Evolutionary conservation across 2,113 vertebrate genomes (phyloP), one percentile per base, ranked within the genome.

Genomic region (Microtus oregoni): DNA sequence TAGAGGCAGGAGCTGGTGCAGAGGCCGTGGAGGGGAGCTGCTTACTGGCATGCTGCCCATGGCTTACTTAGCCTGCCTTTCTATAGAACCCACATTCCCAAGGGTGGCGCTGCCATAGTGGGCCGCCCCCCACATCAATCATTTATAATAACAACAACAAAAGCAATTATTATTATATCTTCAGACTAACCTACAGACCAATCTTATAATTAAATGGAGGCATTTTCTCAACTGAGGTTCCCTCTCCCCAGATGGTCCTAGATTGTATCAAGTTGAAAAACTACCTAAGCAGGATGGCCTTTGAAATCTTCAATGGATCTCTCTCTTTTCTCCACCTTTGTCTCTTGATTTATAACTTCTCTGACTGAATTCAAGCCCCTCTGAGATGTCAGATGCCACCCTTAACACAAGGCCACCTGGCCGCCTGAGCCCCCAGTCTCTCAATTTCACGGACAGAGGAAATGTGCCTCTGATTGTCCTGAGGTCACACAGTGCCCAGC

Each of bases 401-500:
- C 4, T 24, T 30, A 35, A 24, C 68, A 26, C n/a, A 13, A 26
- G 5, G 55, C 38, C 9, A 20, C 47, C 47, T 38, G 7, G 19
- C 17, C 3, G 0, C 22, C 3, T 0, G 11, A 79, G 15, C n/a
- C n/a, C 47, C 32, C 11, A 52, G 20, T 20, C 13, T 86, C 30
- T 32, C 41, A 15, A 11, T 87, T 77, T 22, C 32, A 28, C 2
- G 0, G 7, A 24, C 5, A 41, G 38, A 30, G 13, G 32, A 81
- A 41, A 35, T 0, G 1, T 30, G 72, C 35, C 19, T 2, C 19
- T 0, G n/a, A 55, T 78, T 82, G 24, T 6, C 10, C 86, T 50
- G 90, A 94, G 85, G 28, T 52, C 85, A 75, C 85, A 35, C 47
- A 85, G 96, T 75, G 22, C 20, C 8, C 19, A 88, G 67, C 0